Evolutionary conservation across 2,888 invertebrate species (phyloP), one percentile per base, ranked within the genome.

Genomic region (Smittia aterrima): DNA sequence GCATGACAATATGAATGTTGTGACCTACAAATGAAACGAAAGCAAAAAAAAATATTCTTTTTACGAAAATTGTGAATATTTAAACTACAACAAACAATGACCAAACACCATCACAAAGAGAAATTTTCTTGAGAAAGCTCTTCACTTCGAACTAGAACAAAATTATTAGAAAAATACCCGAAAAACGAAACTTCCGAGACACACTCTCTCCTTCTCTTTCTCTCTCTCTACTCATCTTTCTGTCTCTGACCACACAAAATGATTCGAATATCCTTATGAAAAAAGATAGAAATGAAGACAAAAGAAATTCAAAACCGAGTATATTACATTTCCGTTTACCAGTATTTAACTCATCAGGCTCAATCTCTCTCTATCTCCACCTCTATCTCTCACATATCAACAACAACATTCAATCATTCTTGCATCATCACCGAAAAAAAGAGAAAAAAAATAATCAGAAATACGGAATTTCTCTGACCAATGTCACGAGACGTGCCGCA

Each of bases 271-370:
- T 32, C 47, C 16, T 47, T 47, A 47, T 47, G 47, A 47, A 47
- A n/a, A 38, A 16, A 6, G 13, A 47, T n/a, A 47, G 13, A 47
- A 47, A 47, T 16, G 16, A 47, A 13, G 47, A 47, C n/a, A 47
- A 47, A 7, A 47, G n/a, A 47, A 47, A 47, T 47, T 47, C 32
- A 32, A 32, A n/a, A 32, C 32, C 53, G 27, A 74, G 74, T 77
- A 83, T 83, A 83, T 83, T 83, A 83, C 83, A 83, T 83, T 83
- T 83, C 83, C 83, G 83, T 83, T 81, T 83, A 83, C 83, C 81
- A 77, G 78, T 78, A 78, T 77, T 77, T 77, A 76, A 71, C 41
- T 58, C 47, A 67, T 75, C 20, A 74, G 73, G 18, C 16, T 66
- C 66, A 40, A 20, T 32, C 32, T 32, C 6, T 47, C 47, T 47